Base-by-base conservation (phyloP, 2,888 invertebrate species). In the Macrosoma leucophasiata region DNA sequence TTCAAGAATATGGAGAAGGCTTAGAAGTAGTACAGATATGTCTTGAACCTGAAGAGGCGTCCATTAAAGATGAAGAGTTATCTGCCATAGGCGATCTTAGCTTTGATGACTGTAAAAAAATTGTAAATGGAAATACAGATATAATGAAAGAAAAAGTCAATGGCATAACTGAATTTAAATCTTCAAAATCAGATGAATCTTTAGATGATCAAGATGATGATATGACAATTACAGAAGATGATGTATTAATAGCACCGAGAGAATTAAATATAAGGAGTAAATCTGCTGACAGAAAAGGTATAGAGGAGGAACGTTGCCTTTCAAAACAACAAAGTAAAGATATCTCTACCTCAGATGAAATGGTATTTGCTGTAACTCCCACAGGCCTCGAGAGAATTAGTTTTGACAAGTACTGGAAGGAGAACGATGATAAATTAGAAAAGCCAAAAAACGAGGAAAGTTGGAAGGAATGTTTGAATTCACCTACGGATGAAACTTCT, bases 1-100 rank as follows among this genome's bases (percentile, higher is more conserved):
- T 89, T 23, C 88, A 89, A 58, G 88, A 88, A 52, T 88, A 88
- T 47, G 88, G 88, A 3, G 88, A 89, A 55, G 88, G 88, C 10
- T 49, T 89, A 33, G 88, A 88, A 59, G 87, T 87, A 3, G 86
- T 88, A 8, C 87, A 88, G 50, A 88, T 88, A 53, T 88, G 87
- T 48, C 71, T 88, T 13, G 88, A 88, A 43, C 87, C 87, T 9
- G 88, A 88, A 51, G 86, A 86, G 34, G 63, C 79, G 3, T 86
- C 87, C 0, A 78, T 84, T n/a, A 82, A 79, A 50, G 84, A 85
- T 11, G 85, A 85, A 17, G 84, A 84, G 29, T 50, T 84, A 14
- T 85, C 85, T 1, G 85, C 71, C 0, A 37, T 84, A 11, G 74
- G 70, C 26, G 85, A 85, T 39, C 54, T 84, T 2, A 85, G 84